Conservation (phyloP, 2,797 vertebrate genomes). For the Acrocephalus scirpaceus region DNA sequence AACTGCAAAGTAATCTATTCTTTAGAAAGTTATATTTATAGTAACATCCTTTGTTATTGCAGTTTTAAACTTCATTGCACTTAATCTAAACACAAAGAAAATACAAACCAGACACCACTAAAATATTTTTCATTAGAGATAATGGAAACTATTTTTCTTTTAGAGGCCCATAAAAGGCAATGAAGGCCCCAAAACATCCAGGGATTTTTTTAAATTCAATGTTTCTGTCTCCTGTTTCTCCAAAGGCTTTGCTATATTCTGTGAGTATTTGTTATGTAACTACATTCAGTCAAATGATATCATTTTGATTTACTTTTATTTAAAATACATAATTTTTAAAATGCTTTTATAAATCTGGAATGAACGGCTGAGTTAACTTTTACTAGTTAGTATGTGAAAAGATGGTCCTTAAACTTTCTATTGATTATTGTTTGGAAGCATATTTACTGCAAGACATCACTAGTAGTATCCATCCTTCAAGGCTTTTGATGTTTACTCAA, state of each 20-base stretch:
- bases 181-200: conserved; percentile 38
- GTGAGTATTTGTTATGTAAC: conserved; percentile 1
- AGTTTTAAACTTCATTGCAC: conserved; percentile 58
- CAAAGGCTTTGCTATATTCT: conserved; percentile 9
- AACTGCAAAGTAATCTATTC: conserved; percentile 52
- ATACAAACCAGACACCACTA: conserved; percentile 60
- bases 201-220: not conserved
- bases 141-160: conserved; percentile 75
- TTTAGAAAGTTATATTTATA: conserved; percentile 59
- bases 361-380: not conserved
- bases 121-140: conserved; percentile 77
- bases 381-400: not conserved
- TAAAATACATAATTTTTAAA: not conserved
- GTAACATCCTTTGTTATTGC: conserved; percentile 56
- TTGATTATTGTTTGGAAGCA: not conserved
- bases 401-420: not conserved
- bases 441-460: not conserved
- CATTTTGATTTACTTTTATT: not conserved
- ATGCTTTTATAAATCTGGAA: not conserved
- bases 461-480: not conserved
- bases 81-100: conserved; percentile 73
- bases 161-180: conserved; percentile 77
- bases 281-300: not conserved
- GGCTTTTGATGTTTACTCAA: not conserved
- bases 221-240: conserved; percentile 11